Conservation (phyloP, 2,888 invertebrate species). For the Tetragonula carbonaria region DNA sequence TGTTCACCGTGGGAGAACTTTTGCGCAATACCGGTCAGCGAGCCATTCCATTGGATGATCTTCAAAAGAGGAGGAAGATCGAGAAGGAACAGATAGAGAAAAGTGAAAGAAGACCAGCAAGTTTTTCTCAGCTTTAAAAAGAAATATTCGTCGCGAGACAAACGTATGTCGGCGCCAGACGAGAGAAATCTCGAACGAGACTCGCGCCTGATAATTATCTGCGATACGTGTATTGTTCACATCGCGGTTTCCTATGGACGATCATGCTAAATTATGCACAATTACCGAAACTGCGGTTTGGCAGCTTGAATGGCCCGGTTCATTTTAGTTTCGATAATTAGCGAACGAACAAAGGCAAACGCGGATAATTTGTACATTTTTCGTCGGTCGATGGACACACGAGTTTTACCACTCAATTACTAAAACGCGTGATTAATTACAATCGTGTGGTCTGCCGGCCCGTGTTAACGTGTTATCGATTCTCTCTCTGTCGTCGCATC, state of each 20-base stretch:
- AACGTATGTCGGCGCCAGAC: background rate
- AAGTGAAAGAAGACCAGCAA: too few relatives aligned
- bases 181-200: background rate
- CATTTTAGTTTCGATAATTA: background rate
- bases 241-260: background rate
- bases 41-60: background rate
- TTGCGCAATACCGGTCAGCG: background rate
- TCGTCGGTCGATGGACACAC: background rate
- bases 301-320: background rate
- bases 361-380: background rate
- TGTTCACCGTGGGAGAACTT: slow-evolving; percentile 1
- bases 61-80: background rate
- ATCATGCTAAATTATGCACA: background rate
- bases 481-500: background rate
- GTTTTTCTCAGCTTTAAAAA: background rate
- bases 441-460: background rate
- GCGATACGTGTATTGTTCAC: background rate
- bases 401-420: background rate
- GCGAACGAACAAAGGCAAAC: background rate
- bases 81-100: too few relatives aligned
- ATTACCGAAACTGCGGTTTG: background rate
- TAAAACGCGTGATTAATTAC: slow-evolving; percentile 13
- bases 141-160: background rate
- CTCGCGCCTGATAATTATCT: background rate
- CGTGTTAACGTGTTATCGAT: background rate